These are phyloP conservation scores for Pangasius sanitwongsei DNA, from an alignment of 2,797 vertebrate genomes.

Conservation along the genomic window DNA sequence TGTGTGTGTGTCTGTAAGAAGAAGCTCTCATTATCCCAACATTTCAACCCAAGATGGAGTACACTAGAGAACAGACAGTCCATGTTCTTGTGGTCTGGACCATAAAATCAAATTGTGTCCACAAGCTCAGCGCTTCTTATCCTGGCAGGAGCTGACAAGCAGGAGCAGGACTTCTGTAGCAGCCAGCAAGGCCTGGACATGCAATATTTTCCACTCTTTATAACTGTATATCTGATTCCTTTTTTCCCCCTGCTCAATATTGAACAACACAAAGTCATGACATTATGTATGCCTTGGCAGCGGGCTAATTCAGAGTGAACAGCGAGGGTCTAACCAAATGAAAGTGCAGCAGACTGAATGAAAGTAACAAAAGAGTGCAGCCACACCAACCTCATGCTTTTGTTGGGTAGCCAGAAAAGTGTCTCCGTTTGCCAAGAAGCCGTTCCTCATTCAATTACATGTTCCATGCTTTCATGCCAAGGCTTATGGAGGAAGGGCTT, in stretches of 20 bases:
- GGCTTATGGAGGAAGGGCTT: constrained; percentile 65
- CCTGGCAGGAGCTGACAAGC: constrained; percentile 65
- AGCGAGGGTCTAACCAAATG: constrained; percentile 64
- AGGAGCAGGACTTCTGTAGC: constrained; percentile 52
- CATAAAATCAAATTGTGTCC: constrained; percentile 59
- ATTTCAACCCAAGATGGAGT: constrained; percentile 7
- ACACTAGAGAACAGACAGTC: constrained; percentile 29
- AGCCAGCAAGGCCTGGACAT: constrained; percentile 62
- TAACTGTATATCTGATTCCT: constrained; percentile 55
- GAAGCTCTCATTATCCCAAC: constrained; percentile 6
- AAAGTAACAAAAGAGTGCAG: constrained; percentile 59
- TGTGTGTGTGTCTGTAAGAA: not conserved
- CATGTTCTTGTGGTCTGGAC: constrained; percentile 41
- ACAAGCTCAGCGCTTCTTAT: constrained; percentile 58
- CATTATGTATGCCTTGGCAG: constrained; percentile 68
- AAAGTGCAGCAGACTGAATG: constrained; percentile 63
- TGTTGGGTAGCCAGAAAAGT: constrained; percentile 70
- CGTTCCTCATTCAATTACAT: constrained; percentile 76
- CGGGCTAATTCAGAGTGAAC: constrained; percentile 52
- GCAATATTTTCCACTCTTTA: constrained; percentile 70
- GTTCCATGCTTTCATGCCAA: constrained; percentile 75
- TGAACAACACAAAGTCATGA: constrained; percentile 72
- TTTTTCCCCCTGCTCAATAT: constrained; percentile 48
- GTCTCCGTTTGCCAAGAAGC: constrained; percentile 68
- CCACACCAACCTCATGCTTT: constrained; percentile 62